phyloP scores from a whole-genome alignment of 2,113 vertebrate genomes.

The Rhinopithecus roxellana region DNA sequence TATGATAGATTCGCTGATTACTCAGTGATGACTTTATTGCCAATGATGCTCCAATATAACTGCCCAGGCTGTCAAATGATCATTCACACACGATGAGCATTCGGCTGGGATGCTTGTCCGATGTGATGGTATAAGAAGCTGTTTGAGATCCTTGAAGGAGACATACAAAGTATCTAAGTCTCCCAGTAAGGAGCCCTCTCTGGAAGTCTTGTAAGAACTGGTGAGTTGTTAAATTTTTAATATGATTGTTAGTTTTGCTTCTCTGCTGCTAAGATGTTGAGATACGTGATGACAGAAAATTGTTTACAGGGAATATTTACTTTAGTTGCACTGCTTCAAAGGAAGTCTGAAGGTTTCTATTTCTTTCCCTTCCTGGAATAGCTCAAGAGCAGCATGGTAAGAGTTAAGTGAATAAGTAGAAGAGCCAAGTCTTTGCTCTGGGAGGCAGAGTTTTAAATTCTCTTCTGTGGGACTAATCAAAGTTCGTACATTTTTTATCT shows the following conservation, averaged over 20 bases:
- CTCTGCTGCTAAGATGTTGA: no score
- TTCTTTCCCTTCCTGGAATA: neutral
- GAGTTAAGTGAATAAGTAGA: neutral
- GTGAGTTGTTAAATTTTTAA: slow-evolving; percentile 23
- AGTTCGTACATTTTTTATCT: neutral
- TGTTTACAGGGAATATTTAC: neutral
- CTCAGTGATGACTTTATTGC: neutral
- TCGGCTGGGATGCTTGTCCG: neutral
- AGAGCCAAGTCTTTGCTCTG: neutral
- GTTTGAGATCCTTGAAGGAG: neutral
- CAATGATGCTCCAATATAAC: neutral
- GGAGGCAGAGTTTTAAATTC: neutral
- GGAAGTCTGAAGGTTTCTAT: fast-evolving
- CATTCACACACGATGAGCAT: neutral
- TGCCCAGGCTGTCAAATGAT: neutral
- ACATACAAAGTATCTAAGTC: neutral
- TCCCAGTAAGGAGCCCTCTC: no score
- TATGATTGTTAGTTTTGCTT: neutral
- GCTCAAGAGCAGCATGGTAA: fast-evolving
- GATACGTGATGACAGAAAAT: neutral
- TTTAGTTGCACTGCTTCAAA: fast-evolving
- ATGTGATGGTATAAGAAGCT: neutral
- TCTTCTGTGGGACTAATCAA: neutral
- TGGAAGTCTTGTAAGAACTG: neutral
- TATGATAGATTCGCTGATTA: slow-evolving; percentile 6